A percentile compares a stretch with the other conserved stretches of the same genome.
Evolutionary conservation across 2,797 vertebrate genomes (phyloP).

Genomic region (Anniella stebbinsi): DNA sequence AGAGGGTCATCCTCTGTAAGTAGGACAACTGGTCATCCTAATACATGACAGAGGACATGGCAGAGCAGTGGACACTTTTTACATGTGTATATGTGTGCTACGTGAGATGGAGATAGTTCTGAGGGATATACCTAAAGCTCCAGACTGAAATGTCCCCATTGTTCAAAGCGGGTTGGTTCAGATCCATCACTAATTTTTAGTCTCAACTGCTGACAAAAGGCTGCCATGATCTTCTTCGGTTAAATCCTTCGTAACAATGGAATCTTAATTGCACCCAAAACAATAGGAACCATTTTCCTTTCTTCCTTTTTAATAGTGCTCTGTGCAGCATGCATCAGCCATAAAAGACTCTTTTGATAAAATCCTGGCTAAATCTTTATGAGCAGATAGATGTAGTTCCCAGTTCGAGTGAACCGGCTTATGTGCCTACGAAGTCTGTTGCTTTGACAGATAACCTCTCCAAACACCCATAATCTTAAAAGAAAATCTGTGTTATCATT

Average conservation of each 20-base stretch:
- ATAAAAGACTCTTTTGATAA: conserved; percentile 27
- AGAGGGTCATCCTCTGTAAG: too few relatives aligned
- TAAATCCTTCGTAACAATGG: neutral
- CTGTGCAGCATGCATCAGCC: neutral
- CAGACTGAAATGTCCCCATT: accelerated
- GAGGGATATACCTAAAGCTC: too few relatives aligned
- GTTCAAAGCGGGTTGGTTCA: neutral
- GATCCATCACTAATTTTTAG: neutral
- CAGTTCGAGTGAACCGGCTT: neutral
- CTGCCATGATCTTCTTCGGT: neutral
- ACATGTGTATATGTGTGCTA: neutral
- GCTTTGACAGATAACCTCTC: conserved; percentile 20
- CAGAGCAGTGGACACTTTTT: neutral
- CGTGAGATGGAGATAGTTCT: neutral
- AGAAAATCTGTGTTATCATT: conserved; percentile 15
- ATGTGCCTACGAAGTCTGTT: neutral
- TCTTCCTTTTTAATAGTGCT: conserved; percentile 1
- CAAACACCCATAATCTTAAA: conserved; percentile 17
- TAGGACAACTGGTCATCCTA: too few relatives aligned
- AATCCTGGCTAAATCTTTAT: neutral
- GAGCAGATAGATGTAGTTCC: neutral
- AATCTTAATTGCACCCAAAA: conserved; percentile 5
- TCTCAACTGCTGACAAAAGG: neutral
- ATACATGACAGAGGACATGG: neutral
- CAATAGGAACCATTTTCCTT: conserved; percentile 13